Evolutionary conservation across 2,888 invertebrate genomes (phyloP), one percentile per base, ranked within the genome.

Genomic region (Eubasilissa splendida): DNA sequence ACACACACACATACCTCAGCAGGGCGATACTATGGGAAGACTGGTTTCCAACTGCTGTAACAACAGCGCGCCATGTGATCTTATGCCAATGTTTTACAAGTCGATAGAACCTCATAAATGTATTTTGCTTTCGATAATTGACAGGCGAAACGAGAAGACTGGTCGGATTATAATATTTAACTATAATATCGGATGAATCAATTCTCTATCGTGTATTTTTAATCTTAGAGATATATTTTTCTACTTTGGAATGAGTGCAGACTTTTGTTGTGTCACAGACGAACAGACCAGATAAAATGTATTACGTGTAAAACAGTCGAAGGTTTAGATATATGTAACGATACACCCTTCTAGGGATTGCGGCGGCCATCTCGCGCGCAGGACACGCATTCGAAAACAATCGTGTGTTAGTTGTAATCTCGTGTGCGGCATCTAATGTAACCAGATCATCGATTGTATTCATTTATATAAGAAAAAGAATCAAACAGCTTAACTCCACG

Each of bases 21-120:
- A 33, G n/a, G 56, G 12, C 42, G 56, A 71, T 56, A 68, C 50
- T 31, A 73, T 73, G 71, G 58, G 53, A 71, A 71, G 56, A 73
- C 71, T 73, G 71, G 71, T 73, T 73, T 73, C 9, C 71, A n/a
- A 56, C 31, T 22, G 12, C 31, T 3, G 59, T 63, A 31, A n/a
- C 58, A 12, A n/a, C 22, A 22, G 22, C 53, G 14, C 14, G 54
- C 52, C 53, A 14, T 52, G 70, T 42, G 33, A 50, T 68, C 31
- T 53, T 53, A 7, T 53, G 53, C 70, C 50, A 53, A 53, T 52
- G 70, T 14, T 70, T 53, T 52, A 50, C 70, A 9, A 52, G 31
- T 50, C 31, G 70, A 70, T 70, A 52, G 22, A 70, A 54, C 53
- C 14, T 52, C 14, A 58, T 58, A 58, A n/a, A n/a, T 42, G 42